Evolutionary conservation across 2,888 invertebrate species (phyloP).

Genomic region (Diachrysia chrysitis): DNA sequence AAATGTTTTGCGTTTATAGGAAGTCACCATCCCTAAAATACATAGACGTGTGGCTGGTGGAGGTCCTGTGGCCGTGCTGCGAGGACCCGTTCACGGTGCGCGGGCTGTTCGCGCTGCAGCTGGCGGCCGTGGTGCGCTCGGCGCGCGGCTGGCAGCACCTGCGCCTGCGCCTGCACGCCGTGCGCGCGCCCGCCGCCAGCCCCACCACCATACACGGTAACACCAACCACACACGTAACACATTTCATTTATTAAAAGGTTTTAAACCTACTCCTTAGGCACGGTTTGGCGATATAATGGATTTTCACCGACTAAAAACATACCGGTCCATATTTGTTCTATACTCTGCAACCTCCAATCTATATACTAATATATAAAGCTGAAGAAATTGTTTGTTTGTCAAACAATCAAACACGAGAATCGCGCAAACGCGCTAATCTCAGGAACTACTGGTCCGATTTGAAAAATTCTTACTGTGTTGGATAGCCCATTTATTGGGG

Average conservation of each 20-base stretch:
- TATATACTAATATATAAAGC: too few species aligned
- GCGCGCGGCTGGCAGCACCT: constrained; percentile 96
- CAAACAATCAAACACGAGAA: too few species aligned
- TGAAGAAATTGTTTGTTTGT: too few species aligned
- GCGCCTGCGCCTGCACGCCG: constrained; percentile 96
- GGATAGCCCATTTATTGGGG: too few species aligned
- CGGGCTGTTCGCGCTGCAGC: constrained; percentile 97
- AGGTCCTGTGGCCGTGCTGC: constrained; percentile 94
- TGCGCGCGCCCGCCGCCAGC: constrained; percentile 75
- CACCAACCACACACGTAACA: too few species aligned
- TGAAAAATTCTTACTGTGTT: too few species aligned
- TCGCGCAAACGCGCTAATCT: too few species aligned
- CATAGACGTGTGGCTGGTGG: constrained; percentile 99
- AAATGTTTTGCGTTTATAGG: constrained; percentile 74
- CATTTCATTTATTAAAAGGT: too few species aligned
- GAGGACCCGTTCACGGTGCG: constrained; percentile 96
- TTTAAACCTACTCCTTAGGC: neutral
- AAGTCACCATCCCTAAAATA: constrained; percentile 90
- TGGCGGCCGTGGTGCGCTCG: constrained; percentile 98
- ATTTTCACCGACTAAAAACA: too few species aligned
- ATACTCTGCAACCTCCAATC: too few species aligned
- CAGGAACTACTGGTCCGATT: too few species aligned
- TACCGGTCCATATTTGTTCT: too few species aligned
- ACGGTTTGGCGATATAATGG: neutral
- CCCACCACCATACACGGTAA: constrained; percentile 65